Evolutionary conservation across 2,888 invertebrate genomes (phyloP), one percentile per base, ranked within the genome.

Genomic region (Entomobrya proxima): DNA sequence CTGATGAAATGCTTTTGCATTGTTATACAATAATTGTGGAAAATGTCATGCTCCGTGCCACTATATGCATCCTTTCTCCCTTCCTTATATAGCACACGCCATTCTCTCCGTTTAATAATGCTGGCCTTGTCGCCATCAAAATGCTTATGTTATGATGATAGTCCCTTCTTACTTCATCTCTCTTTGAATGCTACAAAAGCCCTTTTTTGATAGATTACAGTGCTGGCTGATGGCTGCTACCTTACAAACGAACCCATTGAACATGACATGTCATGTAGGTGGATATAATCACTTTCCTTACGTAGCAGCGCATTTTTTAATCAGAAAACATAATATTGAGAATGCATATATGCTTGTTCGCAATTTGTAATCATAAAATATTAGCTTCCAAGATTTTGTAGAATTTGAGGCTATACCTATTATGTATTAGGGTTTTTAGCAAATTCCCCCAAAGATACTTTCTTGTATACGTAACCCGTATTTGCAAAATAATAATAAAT

Each of bases 1-100:
- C 40, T 47, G 44, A 47, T 72, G 72, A 72, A 47, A 72, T 47
- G 47, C 72, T 47, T 37, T 18, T 74, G 74, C 55, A 75, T 75
- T 75, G 55, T 75, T 44, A 78, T 47, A 44, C 30, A 61, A 61
- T 78, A 44, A 78, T 55, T 78, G 77, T 44, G 44, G 61, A 78
- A 75, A 64, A 61, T 76, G 76, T 15, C 40, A 21, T 67, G 35
- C 21, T 21, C 37, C 15, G 58, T 13, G 64, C 3, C 15, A 52
- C 30, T 13, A 11, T 67, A 67, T 67, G 67, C 40, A 67, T 67
- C 18, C 67, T 67, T 37, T 67, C 40, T 11, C 37, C 37, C 32
- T n/a, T 40, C 44, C 35, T 61, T n/a, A 67, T 35, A 67, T 67
- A 40, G 7, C 9, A 40, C n/a, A n/a, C n/a, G n/a, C n/a, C 58